Percentiles rank a stretch among this genome's conserved stretches.
Conservation (phyloP, 2,888 invertebrate genomes). For the Yponomeuta evonymella region DNA sequence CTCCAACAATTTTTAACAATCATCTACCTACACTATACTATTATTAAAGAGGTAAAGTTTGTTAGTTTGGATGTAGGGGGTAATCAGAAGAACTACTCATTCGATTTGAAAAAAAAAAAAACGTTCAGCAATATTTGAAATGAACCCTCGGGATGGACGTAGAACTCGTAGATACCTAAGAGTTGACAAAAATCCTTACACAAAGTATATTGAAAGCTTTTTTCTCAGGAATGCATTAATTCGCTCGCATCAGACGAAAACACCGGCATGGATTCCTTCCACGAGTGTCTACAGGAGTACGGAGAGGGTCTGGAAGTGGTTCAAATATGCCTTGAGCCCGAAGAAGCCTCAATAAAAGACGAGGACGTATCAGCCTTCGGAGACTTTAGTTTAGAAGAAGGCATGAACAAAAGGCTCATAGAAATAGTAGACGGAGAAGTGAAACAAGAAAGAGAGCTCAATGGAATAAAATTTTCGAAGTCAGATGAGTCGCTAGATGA, state of each 20-base stretch:
- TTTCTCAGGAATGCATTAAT: slow-evolving; percentile 67
- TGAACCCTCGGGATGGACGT: too few relatives aligned
- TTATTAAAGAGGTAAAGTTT: too few relatives aligned
- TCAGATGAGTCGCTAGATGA: slow-evolving; percentile 65
- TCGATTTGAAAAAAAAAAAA: too few relatives aligned
- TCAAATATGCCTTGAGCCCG: slow-evolving; percentile 78
- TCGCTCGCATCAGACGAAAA: slow-evolving; percentile 78
- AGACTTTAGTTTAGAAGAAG: slow-evolving; percentile 65
- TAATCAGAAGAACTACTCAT: too few relatives aligned
- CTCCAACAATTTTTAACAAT: too few relatives aligned
- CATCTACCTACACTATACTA: too few relatives aligned
- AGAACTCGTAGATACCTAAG: too few relatives aligned
- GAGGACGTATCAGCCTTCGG: slow-evolving; percentile 65
- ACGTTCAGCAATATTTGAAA: too few relatives aligned
- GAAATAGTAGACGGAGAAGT: slow-evolving; percentile 32
- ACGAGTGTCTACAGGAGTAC: slow-evolving; percentile 80
- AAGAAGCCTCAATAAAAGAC: slow-evolving; percentile 72
- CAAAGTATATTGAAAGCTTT: not conserved
- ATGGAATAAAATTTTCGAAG: slow-evolving; percentile 32
- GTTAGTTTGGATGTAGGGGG: too few relatives aligned
- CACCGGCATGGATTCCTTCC: slow-evolving; percentile 79
- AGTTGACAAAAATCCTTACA: not conserved
- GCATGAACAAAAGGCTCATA: slow-evolving; percentile 35
- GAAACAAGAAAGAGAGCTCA: slow-evolving; percentile 28
- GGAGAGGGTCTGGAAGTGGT: slow-evolving; percentile 79